Evolutionary conservation across 1,140 invertebrate genomes (phyloP).

Genomic region (Anastrepha ludens): DNA sequence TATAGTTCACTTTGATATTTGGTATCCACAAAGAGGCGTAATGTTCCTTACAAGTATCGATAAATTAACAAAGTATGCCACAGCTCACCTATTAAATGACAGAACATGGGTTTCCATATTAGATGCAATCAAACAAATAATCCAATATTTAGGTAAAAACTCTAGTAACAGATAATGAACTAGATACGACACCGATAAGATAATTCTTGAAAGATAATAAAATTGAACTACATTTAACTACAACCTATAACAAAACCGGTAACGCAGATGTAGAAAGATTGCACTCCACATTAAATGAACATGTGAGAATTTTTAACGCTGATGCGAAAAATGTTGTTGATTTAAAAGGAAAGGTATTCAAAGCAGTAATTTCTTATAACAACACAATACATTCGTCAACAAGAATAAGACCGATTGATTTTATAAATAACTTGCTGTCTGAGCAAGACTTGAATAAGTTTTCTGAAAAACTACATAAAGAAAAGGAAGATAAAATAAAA

Average conservation of each 20-base stretch:
- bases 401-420: no score
- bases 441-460: no score
- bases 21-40: neutral
- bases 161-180: conserved; percentile 24
- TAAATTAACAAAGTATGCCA: no score
- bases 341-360: no score
- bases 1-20: conserved; percentile 16
- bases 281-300: neutral
- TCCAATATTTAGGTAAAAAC: conserved; percentile 5
- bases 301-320: neutral
- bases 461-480: no score
- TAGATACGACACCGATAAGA: neutral
- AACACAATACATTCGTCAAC: no score
- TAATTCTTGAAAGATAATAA: neutral
- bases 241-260: neutral
- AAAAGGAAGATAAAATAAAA: no score
- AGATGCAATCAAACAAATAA: neutral
- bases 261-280: neutral
- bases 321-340: neutral
- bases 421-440: no score
- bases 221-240: neutral
- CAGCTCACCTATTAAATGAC: no score
- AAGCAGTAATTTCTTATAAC: no score
- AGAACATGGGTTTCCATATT: neutral
- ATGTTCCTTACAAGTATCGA: no score